Base-by-base conservation (phyloP, 92 coral and sea anemone species). In the Epizoanthus scotinus region DNA sequence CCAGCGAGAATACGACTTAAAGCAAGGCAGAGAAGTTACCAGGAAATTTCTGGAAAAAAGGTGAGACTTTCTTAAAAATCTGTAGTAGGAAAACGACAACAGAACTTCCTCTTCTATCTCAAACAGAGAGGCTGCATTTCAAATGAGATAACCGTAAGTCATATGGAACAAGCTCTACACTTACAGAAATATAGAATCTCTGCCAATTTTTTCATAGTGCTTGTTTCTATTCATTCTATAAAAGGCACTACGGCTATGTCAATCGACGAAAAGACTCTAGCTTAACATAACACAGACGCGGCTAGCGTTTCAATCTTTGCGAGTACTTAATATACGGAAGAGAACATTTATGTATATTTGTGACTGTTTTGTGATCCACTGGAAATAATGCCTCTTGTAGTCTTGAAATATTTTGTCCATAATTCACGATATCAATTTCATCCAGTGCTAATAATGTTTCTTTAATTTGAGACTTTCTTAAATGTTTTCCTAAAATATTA, bases 11-110 rank as follows among this genome's bases (percentile, higher is more conserved):
- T 93, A 65, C 58, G 99, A 95, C 79, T 61, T 85, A n/a, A 95
- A 95, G 59, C 95, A 89, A 67, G 90, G 93, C 50, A 87, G 90
- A 85, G 99, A 93, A 36, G 91, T 95, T 3, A 86, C 92, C 13
- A 86, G 93, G 58, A 95, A 87, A 83, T 85, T 82, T 17, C 92
- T 93, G 13, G 99, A 95, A 80, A 93, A 92, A 84, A 89, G 99
- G 99, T 95, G 80, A 75, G 84, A 25, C 3, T 20, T 24, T 27
- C 40, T 13, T 63, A 18, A 29, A 55, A 18, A 14, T 6, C 40
- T 3, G 55, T 18, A 29, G n/a, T 18, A 17, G 10, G 8, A 54
- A 24, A 27, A 25, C 34, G 14, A 52, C 54, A 22, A 22, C 78
- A 18, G 62, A 73, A 59, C 0, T 60, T 36, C 12, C 52, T 47